Percentiles rank a stretch among this genome's conserved stretches.
phyloP scores from a whole-genome alignment of 2,797 vertebrate species.

The Dallia pectoralis region DNA sequence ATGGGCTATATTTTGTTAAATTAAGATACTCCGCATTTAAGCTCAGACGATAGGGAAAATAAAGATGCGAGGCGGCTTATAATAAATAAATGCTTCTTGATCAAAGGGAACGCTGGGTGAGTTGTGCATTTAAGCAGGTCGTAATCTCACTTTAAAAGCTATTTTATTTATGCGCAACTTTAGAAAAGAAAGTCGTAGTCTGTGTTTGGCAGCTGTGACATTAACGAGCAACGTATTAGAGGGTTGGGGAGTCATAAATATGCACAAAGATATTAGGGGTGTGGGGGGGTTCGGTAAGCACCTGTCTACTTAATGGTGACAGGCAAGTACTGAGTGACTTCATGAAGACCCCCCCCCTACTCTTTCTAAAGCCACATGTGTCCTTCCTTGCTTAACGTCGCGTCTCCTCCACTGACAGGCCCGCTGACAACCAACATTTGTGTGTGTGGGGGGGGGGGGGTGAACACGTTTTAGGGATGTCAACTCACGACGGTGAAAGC shows the following conservation, averaged over 20 bases:
- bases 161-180: slow-evolving; percentile 91
- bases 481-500: slow-evolving; percentile 65
- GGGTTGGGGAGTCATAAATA: slow-evolving; percentile 87
- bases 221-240: slow-evolving; percentile 91
- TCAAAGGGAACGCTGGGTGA: slow-evolving; percentile 69
- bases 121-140: slow-evolving; percentile 80
- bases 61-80: slow-evolving; percentile 56
- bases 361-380: slow-evolving; percentile 82
- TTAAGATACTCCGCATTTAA: slow-evolving; percentile 57
- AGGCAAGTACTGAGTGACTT: slow-evolving; percentile 94
- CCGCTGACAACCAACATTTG: slow-evolving; percentile 73
- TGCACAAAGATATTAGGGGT: slow-evolving; percentile 93
- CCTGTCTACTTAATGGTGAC: slow-evolving; percentile 96
- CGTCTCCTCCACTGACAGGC: slow-evolving; percentile 68
- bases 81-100: slow-evolving; percentile 70
- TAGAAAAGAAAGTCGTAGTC: slow-evolving; percentile 77
- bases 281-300: slow-evolving; percentile 88
- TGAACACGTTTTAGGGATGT: slow-evolving; percentile 67
- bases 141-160: slow-evolving; percentile 82
- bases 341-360: slow-evolving; percentile 80
- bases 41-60: slow-evolving; percentile 53
- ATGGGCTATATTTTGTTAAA: slow-evolving; percentile 58
- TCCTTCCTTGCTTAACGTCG: slow-evolving; percentile 88
- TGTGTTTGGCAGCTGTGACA: slow-evolving; percentile 94
- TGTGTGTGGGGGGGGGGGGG: slow-evolving; percentile 65